A percentile compares a stretch with the other conserved stretches of the same genome.
Conservation (phyloP, 1,140 invertebrate genomes). For the Gryllus bimaculatus region DNA sequence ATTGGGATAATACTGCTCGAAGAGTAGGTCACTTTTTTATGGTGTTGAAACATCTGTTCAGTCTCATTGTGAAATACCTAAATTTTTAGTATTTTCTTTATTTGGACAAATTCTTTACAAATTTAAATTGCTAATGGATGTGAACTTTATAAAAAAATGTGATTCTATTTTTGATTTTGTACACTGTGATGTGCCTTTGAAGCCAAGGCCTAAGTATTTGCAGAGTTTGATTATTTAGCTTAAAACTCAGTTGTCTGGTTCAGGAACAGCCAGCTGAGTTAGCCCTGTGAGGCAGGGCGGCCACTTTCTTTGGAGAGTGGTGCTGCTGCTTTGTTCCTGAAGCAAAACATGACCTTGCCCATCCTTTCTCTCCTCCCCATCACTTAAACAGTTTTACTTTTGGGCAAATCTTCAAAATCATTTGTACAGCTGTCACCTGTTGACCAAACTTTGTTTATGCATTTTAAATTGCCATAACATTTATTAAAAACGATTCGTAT, state of each 20-base stretch:
- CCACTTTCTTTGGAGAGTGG: background rate
- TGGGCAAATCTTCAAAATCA: background rate
- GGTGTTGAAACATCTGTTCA: background rate
- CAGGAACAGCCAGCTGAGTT: background rate
- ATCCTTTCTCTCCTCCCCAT: background rate
- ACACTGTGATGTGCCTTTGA: slow-evolving; percentile 3
- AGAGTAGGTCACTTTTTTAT: background rate
- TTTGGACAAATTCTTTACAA: background rate
- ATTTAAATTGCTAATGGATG: background rate
- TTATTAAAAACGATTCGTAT: background rate
- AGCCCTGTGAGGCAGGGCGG: background rate
- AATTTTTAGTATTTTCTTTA: background rate
- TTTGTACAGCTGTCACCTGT: slow-evolving; percentile 1
- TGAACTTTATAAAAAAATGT: background rate
- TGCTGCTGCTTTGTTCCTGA: background rate
- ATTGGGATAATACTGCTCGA: background rate
- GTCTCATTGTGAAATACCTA: background rate
- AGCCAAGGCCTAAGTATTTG: background rate
- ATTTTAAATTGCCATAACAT: background rate
- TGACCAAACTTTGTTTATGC: slow-evolving; percentile 4
- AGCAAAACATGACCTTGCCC: background rate
- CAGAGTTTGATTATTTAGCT: slow-evolving; percentile 1
- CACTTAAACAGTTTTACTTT: background rate
- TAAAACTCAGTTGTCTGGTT: background rate
- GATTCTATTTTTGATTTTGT: slow-evolving; percentile 1